Conservation (phyloP, 2,113 vertebrate species). For the Tragelaphus buxtoni region DNA sequence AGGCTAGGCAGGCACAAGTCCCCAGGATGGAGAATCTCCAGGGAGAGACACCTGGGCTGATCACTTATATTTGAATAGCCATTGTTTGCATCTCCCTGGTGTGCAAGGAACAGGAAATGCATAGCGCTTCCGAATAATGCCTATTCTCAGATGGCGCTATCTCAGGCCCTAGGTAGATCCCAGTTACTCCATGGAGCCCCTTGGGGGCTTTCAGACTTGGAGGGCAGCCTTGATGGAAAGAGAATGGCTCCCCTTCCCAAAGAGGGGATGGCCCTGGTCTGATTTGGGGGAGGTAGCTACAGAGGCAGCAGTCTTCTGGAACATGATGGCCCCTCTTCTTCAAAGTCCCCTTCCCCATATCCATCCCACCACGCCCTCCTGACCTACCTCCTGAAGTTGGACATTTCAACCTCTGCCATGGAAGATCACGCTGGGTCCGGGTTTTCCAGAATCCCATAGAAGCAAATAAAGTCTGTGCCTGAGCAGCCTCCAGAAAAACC, state of each 20-base stretch:
- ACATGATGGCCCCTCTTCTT: not conserved
- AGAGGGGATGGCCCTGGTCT: no score
- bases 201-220: not conserved
- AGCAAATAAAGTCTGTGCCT: conserved; percentile 36
- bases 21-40: not conserved
- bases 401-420: not conserved
- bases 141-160: not conserved
- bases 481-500: conserved; percentile 19
- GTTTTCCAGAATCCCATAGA: not conserved
- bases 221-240: not conserved
- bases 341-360: not conserved
- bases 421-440: not conserved
- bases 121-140: not conserved
- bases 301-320: not conserved
- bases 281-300: not conserved
- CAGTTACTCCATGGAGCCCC: not conserved
- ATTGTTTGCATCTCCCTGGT: not conserved
- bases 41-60: not conserved
- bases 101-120: not conserved
- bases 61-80: not conserved
- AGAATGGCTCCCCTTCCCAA: not conserved
- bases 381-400: not conserved
- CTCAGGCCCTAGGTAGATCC: not conserved
- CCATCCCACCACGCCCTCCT: not conserved
- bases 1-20: not conserved